Conservation (phyloP, 2,888 invertebrate genomes). For the Drosophila sordidapex region DNA sequence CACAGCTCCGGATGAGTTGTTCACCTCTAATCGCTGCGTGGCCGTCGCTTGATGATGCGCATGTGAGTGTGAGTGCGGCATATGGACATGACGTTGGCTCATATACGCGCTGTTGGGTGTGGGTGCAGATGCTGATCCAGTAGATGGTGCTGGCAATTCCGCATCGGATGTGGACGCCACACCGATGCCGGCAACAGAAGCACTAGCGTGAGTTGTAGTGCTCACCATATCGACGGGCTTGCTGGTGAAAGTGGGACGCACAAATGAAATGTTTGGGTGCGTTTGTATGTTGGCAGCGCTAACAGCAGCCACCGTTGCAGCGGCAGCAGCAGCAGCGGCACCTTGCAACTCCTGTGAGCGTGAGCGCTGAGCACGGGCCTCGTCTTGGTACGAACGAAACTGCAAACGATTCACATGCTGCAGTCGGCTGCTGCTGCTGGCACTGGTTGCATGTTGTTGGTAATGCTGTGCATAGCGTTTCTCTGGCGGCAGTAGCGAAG, state of each 20-base stretch:
- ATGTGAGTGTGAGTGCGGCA: constrained; percentile 42
- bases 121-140: constrained; percentile 18
- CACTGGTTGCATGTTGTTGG: constrained; percentile 51
- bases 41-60: constrained; percentile 51
- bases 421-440: constrained; percentile 48
- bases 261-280: constrained; percentile 80
- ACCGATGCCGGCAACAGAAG: constrained; percentile 15
- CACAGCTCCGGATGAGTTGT: constrained; percentile 37
- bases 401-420: constrained; percentile 73
- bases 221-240: constrained; percentile 79
- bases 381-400: constrained; percentile 73
- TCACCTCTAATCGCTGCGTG: constrained; percentile 57
- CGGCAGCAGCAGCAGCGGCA: constrained; percentile 23
- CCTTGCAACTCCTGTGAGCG: constrained; percentile 74
- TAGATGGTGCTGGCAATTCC: constrained; percentile 45
- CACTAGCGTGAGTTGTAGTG: constrained; percentile 70
- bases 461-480: constrained; percentile 68
- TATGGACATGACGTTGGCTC: constrained; percentile 57
- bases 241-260: constrained; percentile 79
- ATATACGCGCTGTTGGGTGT: constrained; percentile 40
- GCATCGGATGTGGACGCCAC: constrained; percentile 35
- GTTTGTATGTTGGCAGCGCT: constrained; percentile 42
- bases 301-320: constrained; percentile 16
- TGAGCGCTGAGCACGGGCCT: constrained; percentile 66
- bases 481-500: constrained; percentile 33